A percentile compares a stretch with the other conserved stretches of the same genome.
phyloP scores from a whole-genome alignment of 2,888 invertebrate species.

The Choristoneura rosaceana region DNA sequence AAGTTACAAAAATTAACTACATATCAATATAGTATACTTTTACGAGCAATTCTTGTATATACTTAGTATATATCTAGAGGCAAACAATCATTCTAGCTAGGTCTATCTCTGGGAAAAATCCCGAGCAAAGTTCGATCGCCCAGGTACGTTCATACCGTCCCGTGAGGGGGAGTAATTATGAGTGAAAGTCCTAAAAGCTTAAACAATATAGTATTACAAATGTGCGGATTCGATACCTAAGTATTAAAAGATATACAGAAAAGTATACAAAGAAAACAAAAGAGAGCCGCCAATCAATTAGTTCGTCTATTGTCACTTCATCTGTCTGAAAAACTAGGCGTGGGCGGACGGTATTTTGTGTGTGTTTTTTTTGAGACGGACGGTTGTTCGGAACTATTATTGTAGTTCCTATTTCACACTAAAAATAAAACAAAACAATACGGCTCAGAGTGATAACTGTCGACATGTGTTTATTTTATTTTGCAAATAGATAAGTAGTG shows the following conservation, averaged over 20 bases:
- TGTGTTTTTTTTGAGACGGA: background rate
- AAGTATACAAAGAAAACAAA: background rate
- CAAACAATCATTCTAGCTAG: no score
- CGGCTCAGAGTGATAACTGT: background rate
- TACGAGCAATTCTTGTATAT: no score
- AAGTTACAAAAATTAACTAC: no score
- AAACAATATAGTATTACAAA: no score
- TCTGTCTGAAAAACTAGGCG: background rate
- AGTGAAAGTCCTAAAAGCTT: no score
- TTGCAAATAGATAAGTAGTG: background rate
- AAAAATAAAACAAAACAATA: background rate
- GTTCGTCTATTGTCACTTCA: background rate
- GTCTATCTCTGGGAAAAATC: no score
- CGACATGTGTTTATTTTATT: background rate
- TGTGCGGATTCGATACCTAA: background rate
- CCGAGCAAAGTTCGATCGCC: no score
- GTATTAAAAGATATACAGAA: background rate
- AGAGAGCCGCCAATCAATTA: background rate
- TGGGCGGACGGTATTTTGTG: background rate
- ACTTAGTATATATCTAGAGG: no score
- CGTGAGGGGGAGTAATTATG: no score
- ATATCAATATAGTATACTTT: no score
- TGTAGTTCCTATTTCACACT: background rate
- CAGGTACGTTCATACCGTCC: no score
- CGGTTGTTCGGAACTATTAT: background rate